A percentile compares a stretch with the other conserved stretches of the same genome.
Conservation (phyloP, 2,797 vertebrate genomes). For the Crocidura indochinensis region DNA sequence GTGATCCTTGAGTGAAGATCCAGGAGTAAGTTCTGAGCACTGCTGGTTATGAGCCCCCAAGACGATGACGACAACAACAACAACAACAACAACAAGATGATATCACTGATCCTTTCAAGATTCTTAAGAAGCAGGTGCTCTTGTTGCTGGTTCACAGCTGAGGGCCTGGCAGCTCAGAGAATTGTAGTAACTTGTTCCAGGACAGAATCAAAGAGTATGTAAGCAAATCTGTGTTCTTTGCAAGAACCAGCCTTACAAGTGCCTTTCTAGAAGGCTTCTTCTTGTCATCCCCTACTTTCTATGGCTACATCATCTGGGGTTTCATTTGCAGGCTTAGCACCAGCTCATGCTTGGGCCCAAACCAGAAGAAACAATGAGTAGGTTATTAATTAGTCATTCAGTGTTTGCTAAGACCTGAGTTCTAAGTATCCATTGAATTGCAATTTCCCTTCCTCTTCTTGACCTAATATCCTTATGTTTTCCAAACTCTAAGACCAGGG, state of each 20-base stretch:
- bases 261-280: background rate
- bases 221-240: background rate
- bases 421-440: background rate
- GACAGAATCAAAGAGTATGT: background rate
- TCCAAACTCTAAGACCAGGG: background rate
- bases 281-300: conserved; percentile 1
- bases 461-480: background rate
- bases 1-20: too few relatives aligned
- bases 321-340: background rate
- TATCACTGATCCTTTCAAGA: background rate
- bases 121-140: background rate
- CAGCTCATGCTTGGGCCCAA: background rate
- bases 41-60: too few relatives aligned
- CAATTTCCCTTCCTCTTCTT: background rate
- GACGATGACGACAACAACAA: too few relatives aligned
- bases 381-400: background rate
- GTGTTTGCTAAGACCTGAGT: background rate
- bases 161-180: background rate
- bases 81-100: background rate
- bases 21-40: too few relatives aligned
- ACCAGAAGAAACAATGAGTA: background rate
- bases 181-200: conserved; percentile 30
- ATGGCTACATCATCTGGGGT: background rate
- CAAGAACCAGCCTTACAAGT: background rate
- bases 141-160: background rate